Conservation (phyloP, 2,888 invertebrate species). For the Cacoxenus indagator region DNA sequence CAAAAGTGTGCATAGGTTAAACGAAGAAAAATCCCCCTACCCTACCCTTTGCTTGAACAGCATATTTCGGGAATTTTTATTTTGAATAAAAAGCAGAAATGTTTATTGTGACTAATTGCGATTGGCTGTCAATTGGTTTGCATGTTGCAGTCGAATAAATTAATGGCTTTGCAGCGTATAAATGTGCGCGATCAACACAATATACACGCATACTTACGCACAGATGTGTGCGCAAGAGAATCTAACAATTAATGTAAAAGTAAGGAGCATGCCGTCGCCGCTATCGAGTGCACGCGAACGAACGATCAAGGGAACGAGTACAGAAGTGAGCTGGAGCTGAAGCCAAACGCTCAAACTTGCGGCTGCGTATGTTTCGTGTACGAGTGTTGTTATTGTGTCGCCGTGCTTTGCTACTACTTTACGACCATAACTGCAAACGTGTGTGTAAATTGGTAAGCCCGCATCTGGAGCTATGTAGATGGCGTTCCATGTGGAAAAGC, state of each 20-base stretch:
- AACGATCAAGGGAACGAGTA: too few species aligned
- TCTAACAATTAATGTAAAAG: background rate
- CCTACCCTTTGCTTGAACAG: too few species aligned
- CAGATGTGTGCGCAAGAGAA: background rate
- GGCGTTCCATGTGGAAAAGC: background rate
- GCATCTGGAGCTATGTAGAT: slow-evolving; percentile 43
- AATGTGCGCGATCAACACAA: slow-evolving; percentile 16
- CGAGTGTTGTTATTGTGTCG: background rate
- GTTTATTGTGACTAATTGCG: slow-evolving; percentile 67
- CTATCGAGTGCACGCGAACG: too few species aligned
- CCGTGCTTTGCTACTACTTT: background rate
- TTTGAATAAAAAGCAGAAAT: slow-evolving; percentile 37
- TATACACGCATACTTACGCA: background rate
- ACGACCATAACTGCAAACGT: background rate
- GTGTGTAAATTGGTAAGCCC: slow-evolving; percentile 32
- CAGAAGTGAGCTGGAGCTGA: background rate
- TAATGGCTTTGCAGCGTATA: slow-evolving; percentile 46
- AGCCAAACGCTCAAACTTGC: background rate
- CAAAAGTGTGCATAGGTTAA: too few species aligned
- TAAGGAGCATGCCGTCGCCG: background rate
- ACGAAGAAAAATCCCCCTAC: too few species aligned
- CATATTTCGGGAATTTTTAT: too few species aligned
- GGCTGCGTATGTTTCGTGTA: background rate
- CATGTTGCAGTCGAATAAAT: slow-evolving; percentile 70
- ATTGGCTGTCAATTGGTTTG: slow-evolving; percentile 70